Percentiles rank a stretch among this genome's conserved stretches.
Conservation (phyloP, 1,140 invertebrate genomes). For the Chrysomallon squamiferum region DNA sequence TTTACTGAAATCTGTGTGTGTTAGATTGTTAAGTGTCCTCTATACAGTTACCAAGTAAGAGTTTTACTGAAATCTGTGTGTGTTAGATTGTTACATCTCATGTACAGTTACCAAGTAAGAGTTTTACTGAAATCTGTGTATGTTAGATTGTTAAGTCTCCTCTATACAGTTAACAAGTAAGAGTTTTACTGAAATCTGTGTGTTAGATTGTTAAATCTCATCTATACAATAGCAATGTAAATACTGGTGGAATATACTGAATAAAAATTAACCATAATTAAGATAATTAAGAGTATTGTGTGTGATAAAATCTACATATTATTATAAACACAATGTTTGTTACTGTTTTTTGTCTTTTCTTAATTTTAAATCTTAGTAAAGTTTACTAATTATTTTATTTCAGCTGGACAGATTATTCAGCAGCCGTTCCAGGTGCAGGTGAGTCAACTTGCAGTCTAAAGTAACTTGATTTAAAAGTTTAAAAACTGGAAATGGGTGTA, state of each 20-base stretch:
- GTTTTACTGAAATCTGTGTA: slow-evolving; percentile 8
- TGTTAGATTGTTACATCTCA: background rate
- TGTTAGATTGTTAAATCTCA: background rate
- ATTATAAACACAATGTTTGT: slow-evolving; percentile 8
- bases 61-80: no score
- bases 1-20: background rate
- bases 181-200: background rate
- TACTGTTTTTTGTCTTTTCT: slow-evolving; percentile 20
- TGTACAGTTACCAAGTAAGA: slow-evolving; percentile 9
- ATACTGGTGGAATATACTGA: background rate
- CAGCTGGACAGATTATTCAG: slow-evolving; percentile 52
- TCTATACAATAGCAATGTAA: background rate
- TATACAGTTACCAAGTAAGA: slow-evolving; percentile 5
- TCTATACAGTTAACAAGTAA: slow-evolving; percentile 5
- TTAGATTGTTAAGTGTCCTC: background rate
- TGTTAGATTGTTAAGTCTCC: slow-evolving; percentile 21
- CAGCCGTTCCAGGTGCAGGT: slow-evolving; percentile 53
- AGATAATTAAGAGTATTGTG: no score
- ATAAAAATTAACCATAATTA: no score
- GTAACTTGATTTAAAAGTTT: background rate
- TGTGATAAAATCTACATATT: slow-evolving; percentile 10
- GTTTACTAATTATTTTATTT: slow-evolving; percentile 11
- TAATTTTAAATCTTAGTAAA: slow-evolving; percentile 2
- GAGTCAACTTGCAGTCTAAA: background rate
- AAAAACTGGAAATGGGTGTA: background rate